These are phyloP conservation scores for Pollenia amentaria DNA, from an alignment of 2,888 invertebrate genomes.

Conservation along the genomic window DNA sequence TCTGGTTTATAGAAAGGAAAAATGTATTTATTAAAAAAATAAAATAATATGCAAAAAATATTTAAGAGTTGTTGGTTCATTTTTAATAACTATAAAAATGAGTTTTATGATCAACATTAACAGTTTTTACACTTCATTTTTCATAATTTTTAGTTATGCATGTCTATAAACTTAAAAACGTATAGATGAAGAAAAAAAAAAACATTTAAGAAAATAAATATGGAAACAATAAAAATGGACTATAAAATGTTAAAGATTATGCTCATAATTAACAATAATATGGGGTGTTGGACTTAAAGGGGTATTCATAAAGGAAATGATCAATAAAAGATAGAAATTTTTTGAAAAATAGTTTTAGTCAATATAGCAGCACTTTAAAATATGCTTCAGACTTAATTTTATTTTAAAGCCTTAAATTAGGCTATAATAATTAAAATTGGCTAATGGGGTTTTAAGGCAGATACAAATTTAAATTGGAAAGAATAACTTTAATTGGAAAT, in stretches of 20 bases:
- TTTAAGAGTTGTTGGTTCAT: slow-evolving; percentile 48
- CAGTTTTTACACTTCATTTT: slow-evolving; percentile 73
- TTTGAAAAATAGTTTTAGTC: not conserved
- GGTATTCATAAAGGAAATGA: not conserved
- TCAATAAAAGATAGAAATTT: not conserved
- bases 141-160: slow-evolving; percentile 61
- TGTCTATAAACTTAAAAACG: slow-evolving; percentile 10
- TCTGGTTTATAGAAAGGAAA: slow-evolving; percentile 5
- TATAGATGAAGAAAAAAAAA: not conserved
- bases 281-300: not conserved
- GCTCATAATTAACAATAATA: slow-evolving; percentile 45
- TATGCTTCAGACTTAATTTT: not conserved
- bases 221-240: slow-evolving; percentile 46
- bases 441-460: not conserved
- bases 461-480: no score
- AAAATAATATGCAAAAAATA: slow-evolving; percentile 50
- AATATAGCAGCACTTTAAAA: not conserved
- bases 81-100: slow-evolving; percentile 70
- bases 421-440: not conserved
- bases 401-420: slow-evolving; percentile 12
- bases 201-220: slow-evolving; percentile 37
- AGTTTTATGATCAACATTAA: slow-evolving; percentile 69
- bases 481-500: no score
- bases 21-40: slow-evolving; percentile 56
- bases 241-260: slow-evolving; percentile 52